Evolutionary conservation across 1,140 invertebrate genomes (phyloP).

Genomic region (Orchesella cincta): DNA sequence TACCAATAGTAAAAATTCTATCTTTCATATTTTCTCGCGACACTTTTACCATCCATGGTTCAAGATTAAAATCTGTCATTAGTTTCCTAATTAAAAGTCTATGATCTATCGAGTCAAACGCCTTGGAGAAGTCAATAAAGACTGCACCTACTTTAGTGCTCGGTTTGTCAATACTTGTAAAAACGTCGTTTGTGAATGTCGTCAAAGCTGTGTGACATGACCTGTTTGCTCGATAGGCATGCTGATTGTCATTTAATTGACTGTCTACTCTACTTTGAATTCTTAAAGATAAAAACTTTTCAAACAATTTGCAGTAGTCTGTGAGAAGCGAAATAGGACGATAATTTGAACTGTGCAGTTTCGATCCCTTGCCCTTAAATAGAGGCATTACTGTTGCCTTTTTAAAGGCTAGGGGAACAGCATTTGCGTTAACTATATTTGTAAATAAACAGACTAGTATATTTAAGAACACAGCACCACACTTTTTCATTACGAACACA

Average conservation of each 20-base stretch:
- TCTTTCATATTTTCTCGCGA: neutral
- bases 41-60: neutral
- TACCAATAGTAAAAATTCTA: neutral
- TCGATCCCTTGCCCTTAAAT: slow-evolving; percentile 11
- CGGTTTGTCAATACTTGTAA: slow-evolving; percentile 3
- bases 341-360: neutral
- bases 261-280: neutral
- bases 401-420: neutral
- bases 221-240: neutral
- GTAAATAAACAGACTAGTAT: too few species aligned
- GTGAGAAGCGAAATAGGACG: neutral
- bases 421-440: neutral
- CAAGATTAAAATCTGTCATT: neutral
- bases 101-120: slow-evolving; percentile 49
- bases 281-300: neutral
- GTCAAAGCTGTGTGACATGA: neutral
- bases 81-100: slow-evolving; percentile 24
- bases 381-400: neutral
- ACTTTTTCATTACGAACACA: neutral
- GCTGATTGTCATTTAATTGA: neutral
- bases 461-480: too few species aligned
- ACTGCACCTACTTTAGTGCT: slow-evolving; percentile 43
- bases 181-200: neutral
- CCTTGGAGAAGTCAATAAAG: slow-evolving; percentile 49
- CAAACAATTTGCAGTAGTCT: neutral